Conservation (phyloP, 2,797 vertebrate genomes). For the Rallus crepitans region DNA sequence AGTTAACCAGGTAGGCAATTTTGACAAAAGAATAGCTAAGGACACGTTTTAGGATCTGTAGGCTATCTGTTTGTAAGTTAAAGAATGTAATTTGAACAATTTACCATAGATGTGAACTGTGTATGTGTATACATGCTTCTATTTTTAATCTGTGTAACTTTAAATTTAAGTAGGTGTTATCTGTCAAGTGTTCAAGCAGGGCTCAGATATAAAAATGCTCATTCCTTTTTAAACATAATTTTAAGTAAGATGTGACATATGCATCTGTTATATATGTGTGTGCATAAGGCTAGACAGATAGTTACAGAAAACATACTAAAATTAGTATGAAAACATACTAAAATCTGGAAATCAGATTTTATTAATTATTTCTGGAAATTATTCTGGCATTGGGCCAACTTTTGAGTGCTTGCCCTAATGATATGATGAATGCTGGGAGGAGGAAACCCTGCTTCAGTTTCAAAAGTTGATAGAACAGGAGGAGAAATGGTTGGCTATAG, state of each 20-base stretch:
- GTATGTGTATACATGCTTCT: neutral
- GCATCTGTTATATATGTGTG: neutral
- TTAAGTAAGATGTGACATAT: neutral
- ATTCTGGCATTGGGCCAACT: neutral
- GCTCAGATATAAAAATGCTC: slow-evolving; percentile 4
- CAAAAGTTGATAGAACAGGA: neutral
- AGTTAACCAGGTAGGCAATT: neutral
- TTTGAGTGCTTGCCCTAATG: neutral
- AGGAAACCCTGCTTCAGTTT: neutral
- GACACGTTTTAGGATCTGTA: neutral
- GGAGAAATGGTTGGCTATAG: neutral
- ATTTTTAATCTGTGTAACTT: neutral
- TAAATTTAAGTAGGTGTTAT: neutral
- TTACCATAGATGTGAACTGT: neutral
- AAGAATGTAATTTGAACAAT: neutral
- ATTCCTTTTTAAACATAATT: slow-evolving; percentile 25
- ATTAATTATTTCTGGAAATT: neutral
- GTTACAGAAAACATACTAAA: neutral
- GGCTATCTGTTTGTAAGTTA: neutral
- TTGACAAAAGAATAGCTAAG: neutral
- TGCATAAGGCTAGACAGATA: neutral
- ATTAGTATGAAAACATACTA: neutral
- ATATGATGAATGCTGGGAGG: neutral
- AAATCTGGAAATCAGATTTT: neutral
- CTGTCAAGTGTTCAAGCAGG: slow-evolving; percentile 22